phyloP scores from a whole-genome alignment of 2,113 vertebrate species.

The Leucopsar rothschildi region DNA sequence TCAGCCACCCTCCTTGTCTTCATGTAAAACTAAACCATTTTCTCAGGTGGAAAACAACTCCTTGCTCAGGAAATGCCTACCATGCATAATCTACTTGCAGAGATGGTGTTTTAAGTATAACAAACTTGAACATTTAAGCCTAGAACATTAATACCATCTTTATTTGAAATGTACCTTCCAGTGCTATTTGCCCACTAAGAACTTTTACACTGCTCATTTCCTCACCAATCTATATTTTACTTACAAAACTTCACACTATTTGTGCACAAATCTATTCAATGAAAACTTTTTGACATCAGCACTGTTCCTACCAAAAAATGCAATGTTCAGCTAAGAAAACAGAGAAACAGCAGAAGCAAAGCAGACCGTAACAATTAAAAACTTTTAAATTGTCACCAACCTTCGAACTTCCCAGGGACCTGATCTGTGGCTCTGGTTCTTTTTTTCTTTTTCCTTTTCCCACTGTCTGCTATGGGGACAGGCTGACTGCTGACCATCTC shows the following conservation, averaged over 20 bases:
- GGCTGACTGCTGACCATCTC: slow-evolving; percentile 88
- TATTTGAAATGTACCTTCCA: neutral
- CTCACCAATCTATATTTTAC: neutral
- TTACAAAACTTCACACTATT: neutral
- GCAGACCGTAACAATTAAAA: neutral
- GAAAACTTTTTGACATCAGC: neutral
- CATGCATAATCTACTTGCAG: neutral
- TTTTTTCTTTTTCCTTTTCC: slow-evolving; percentile 90
- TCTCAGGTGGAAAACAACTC: neutral
- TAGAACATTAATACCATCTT: neutral
- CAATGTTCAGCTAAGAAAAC: neutral
- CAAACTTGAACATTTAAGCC: neutral
- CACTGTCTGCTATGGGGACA: slow-evolving; percentile 79
- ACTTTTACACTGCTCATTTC: neutral
- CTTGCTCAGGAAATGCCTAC: neutral
- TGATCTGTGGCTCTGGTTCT: slow-evolving; percentile 82
- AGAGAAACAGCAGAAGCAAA: neutral
- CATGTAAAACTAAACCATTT: neutral
- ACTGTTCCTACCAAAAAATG: neutral
- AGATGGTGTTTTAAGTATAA: neutral
- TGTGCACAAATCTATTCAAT: neutral
- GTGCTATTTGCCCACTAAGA: neutral
- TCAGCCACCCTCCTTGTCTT: neutral
- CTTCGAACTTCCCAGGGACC: slow-evolving; percentile 86
- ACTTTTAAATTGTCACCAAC: slow-evolving; percentile 64